Conservation (phyloP, 2,113 vertebrate genomes). For the Pelecanus crispus region DNA sequence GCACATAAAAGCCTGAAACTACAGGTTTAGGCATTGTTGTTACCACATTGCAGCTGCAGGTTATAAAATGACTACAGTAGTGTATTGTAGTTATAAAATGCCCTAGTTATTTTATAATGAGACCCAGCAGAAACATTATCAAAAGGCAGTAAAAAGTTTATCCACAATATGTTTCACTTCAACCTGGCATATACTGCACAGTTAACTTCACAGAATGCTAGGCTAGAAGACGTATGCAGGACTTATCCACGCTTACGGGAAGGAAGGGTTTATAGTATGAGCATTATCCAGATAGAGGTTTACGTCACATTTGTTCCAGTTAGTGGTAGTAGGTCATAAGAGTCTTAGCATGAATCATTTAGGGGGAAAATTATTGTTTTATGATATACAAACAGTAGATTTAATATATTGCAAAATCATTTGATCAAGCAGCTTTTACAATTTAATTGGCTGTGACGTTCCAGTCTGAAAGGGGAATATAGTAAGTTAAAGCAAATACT, state of each 20-base stretch:
- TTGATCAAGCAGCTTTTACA: not conserved
- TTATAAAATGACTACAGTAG: constrained; percentile 36
- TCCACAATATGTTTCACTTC: not conserved
- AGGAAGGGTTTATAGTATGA: not conserved
- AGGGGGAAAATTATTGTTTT: not conserved
- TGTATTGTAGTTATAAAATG: constrained; percentile 31
- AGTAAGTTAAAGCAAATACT: not conserved
- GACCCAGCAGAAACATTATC: not conserved
- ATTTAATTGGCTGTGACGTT: not conserved
- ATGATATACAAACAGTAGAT: not conserved
- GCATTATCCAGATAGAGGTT: not conserved
- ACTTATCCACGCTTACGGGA: not conserved
- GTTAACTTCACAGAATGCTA: not conserved
- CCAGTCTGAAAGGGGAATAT: not conserved
- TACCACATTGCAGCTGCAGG: constrained; percentile 9
- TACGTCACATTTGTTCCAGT: constrained; percentile 43
- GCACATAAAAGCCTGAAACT: not conserved
- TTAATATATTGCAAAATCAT: not conserved
- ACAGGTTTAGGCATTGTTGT: constrained; percentile 1
- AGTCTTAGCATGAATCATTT: constrained; percentile 13
- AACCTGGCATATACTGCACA: not conserved
- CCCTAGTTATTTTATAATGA: constrained; percentile 31
- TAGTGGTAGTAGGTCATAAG: not conserved
- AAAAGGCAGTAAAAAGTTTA: constrained; percentile 40
- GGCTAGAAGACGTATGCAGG: not conserved